Evolutionary conservation across 2,797 vertebrate species (phyloP).

Genomic region (Pseudochaenichthys georgianus): DNA sequence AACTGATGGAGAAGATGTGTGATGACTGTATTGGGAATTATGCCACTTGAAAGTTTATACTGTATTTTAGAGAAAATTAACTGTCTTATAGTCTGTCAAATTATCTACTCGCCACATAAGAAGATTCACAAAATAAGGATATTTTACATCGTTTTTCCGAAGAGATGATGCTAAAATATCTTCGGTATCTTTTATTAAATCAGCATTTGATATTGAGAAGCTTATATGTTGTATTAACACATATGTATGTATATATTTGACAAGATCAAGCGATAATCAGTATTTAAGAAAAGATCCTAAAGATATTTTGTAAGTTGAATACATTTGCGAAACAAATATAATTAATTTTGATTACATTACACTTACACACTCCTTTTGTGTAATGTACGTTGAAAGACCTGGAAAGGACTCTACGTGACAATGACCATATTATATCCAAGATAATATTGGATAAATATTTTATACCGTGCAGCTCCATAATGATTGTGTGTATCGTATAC

Average conservation of each 20-base stretch:
- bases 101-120: background rate
- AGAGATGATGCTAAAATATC: background rate
- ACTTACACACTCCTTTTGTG: background rate
- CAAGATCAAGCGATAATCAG: background rate
- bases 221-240: background rate
- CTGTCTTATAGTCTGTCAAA: background rate
- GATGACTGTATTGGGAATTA: slow-evolving; percentile 30
- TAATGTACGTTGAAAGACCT: background rate
- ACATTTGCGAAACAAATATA: background rate
- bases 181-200: too few species aligned
- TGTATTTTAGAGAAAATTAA: slow-evolving; percentile 2
- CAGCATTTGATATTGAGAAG: too few species aligned
- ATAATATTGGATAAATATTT: background rate
- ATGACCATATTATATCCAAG: background rate
- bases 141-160: background rate
- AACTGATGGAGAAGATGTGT: slow-evolving; percentile 45
- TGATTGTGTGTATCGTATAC: too few species aligned
- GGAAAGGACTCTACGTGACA: background rate
- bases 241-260: background rate
- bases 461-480: too few species aligned
- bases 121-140: background rate
- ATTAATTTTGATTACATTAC: background rate
- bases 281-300: background rate
- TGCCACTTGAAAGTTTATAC: slow-evolving; percentile 24
- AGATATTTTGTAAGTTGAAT: background rate